phyloP scores from a whole-genome alignment of 92 coral and sea anemone species.

The Anthopleura xanthogrammica region DNA sequence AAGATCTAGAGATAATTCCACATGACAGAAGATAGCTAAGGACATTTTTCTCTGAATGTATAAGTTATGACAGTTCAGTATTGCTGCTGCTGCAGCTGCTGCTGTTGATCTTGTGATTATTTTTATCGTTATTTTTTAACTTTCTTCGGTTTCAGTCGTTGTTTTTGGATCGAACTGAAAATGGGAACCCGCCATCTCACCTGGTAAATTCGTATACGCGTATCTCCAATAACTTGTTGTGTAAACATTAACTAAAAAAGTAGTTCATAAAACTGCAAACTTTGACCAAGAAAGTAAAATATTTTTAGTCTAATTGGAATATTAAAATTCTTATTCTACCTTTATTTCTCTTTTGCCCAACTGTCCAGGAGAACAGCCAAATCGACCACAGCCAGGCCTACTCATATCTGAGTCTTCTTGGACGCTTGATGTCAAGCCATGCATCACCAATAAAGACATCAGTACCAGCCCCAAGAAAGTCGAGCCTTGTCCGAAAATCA shows the following conservation, averaged over 20 bases:
- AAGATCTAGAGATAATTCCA: too few species aligned
- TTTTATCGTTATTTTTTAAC: neutral
- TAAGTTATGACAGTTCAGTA: too few species aligned
- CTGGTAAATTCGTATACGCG: neutral
- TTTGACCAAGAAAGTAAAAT: neutral
- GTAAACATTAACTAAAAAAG: neutral
- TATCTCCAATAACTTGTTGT: neutral
- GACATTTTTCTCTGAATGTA: too few species aligned
- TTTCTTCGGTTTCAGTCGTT: too few species aligned
- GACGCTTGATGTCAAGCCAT: neutral
- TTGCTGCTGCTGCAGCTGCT: neutral
- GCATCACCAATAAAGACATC: neutral
- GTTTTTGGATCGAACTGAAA: too few species aligned
- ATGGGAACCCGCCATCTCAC: neutral
- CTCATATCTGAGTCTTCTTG: neutral
- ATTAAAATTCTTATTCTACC: neutral
- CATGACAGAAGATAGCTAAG: too few species aligned
- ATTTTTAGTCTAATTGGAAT: too few species aligned
- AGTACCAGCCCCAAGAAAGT: neutral
- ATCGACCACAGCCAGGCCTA: neutral
- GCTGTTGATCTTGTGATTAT: neutral
- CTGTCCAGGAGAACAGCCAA: neutral
- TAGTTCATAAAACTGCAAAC: neutral
- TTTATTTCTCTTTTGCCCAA: constrained; percentile 1
- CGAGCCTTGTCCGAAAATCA: neutral